phyloP scores from a whole-genome alignment of 1,140 invertebrate genomes.

The Globodera rostochiensis region DNA sequence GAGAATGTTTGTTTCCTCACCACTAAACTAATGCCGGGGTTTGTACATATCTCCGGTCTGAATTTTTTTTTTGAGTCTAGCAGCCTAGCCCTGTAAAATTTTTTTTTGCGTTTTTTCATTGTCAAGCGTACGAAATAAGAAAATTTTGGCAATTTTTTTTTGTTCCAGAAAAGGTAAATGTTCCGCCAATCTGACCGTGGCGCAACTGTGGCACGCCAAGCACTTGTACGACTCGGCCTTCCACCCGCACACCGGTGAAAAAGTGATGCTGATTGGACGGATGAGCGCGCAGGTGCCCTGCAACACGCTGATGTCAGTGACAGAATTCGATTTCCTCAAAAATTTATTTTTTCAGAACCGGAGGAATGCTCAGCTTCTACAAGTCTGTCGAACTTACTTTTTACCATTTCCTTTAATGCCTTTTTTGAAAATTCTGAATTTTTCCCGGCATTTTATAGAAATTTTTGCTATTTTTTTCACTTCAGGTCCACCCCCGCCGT shows the following conservation, averaged over 20 bases:
- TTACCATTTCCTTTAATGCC: too few relatives aligned
- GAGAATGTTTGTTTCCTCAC: too few relatives aligned
- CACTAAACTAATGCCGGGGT: too few relatives aligned
- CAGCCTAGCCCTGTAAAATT: too few relatives aligned
- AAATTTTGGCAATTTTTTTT: constrained; percentile 39
- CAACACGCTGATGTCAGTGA: constrained; percentile 73
- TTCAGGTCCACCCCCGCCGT: constrained; percentile 78
- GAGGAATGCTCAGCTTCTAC: constrained; percentile 95
- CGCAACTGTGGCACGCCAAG: constrained; percentile 86
- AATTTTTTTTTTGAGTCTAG: too few relatives aligned
- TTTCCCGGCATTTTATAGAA: too few relatives aligned
- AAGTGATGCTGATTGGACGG: constrained; percentile 66
- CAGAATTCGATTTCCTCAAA: too few relatives aligned
- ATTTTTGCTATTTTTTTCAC: too few relatives aligned
- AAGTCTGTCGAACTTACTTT: constrained; percentile 70
- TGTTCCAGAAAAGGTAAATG: constrained; percentile 74
- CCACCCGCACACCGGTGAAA: constrained; percentile 78
- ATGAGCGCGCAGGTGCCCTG: constrained; percentile 99
- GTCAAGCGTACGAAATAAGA: background rate
- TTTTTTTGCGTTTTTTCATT: too few relatives aligned
- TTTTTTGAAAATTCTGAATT: too few relatives aligned
- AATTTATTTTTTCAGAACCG: constrained; percentile 76
- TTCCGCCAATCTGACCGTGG: constrained; percentile 73
- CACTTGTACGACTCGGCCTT: constrained; percentile 94
- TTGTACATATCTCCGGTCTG: too few relatives aligned